phyloP scores from a whole-genome alignment of 2,797 vertebrate genomes.

The Pipistrellus nathusii region DNA sequence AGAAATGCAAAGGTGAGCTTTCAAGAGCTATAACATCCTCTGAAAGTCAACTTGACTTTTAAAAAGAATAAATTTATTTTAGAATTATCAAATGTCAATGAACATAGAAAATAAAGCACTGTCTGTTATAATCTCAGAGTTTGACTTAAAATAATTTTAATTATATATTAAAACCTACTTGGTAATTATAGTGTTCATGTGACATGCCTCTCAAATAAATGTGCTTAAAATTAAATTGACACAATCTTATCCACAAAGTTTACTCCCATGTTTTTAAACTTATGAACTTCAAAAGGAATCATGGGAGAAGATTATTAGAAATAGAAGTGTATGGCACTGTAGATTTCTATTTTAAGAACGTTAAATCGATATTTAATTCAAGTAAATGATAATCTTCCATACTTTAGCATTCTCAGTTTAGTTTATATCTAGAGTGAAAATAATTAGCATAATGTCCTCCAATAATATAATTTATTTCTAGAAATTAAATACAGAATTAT shows the following conservation, averaged over 20 bases:
- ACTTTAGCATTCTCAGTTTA: background rate
- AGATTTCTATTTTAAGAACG: slow-evolving; percentile 24
- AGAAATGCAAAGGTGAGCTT: background rate
- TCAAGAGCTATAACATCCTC: background rate
- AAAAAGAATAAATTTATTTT: background rate
- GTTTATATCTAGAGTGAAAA: background rate
- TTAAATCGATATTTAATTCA: background rate
- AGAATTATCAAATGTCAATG: background rate
- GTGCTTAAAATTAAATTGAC: background rate
- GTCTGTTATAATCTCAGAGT: background rate
- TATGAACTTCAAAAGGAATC: background rate
- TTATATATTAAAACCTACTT: slow-evolving; percentile 19
- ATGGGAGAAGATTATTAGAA: background rate
- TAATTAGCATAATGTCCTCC: background rate
- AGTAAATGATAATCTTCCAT: background rate
- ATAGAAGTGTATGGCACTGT: background rate
- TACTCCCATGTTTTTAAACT: background rate
- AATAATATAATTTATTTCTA: background rate
- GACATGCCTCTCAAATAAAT: slow-evolving; percentile 4
- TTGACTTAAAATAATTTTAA: background rate
- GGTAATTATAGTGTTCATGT: background rate
- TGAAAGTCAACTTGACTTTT: background rate
- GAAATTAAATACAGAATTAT: background rate
- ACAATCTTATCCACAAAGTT: background rate
- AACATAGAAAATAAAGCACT: background rate